Conservation (phyloP, 2,797 vertebrate species). For the Rhinichthys osculus region DNA sequence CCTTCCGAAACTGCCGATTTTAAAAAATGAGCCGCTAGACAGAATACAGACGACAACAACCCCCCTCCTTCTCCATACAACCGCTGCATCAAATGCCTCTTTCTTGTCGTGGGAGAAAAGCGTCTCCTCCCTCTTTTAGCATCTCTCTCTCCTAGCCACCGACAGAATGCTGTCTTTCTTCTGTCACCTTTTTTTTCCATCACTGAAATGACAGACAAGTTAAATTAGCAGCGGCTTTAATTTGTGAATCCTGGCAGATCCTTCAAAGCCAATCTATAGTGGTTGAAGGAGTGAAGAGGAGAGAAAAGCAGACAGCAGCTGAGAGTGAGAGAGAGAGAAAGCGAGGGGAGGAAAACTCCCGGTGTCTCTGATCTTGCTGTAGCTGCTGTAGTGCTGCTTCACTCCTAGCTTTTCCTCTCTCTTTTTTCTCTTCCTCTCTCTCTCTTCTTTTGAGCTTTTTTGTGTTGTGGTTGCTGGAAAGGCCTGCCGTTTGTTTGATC, state of each 20-base stretch:
- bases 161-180: conserved; percentile 36
- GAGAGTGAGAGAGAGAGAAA: conserved; percentile 29
- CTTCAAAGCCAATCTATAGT: conserved; percentile 70
- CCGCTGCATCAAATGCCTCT: conserved; percentile 61
- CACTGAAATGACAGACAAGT: conserved; percentile 58
- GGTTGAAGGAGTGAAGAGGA: conserved; percentile 57
- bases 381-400: conserved; percentile 20
- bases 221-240: conserved; percentile 76
- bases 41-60: conserved; percentile 66
- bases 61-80: background rate
- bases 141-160: conserved; percentile 11
- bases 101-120: conserved; percentile 54
- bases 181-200: conserved; percentile 34
- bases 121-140: conserved; percentile 10
- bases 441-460: conserved; percentile 67
- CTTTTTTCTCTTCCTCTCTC: conserved; percentile 4
- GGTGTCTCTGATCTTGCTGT: conserved; percentile 68
- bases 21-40: conserved; percentile 71
- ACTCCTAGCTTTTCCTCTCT: conserved; percentile 17
- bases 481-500: conserved; percentile 65
- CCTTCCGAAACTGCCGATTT: conserved; percentile 73
- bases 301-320: conserved; percentile 56
- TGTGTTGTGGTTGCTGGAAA: conserved; percentile 67
- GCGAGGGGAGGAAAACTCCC: conserved; percentile 52
- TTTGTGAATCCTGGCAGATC: conserved; percentile 71